Evolutionary conservation across 2,888 invertebrate species (phyloP).

Genomic region (Poecilus cupreus): DNA sequence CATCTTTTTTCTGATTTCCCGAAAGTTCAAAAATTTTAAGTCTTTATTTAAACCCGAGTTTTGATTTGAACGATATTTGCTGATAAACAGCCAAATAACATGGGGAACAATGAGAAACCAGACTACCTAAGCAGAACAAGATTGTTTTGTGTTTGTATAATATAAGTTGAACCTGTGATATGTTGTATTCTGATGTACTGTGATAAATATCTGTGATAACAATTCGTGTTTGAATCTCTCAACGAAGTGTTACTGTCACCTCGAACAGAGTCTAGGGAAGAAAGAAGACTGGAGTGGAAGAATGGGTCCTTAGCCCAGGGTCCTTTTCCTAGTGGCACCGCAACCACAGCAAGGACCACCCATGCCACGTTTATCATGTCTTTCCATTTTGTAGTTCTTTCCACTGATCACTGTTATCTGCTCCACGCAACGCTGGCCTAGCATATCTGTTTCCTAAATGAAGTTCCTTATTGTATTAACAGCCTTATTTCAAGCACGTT

Average conservation of each 20-base stretch:
- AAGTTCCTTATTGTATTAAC: slow-evolving; percentile 6
- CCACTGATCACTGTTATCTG: slow-evolving; percentile 7
- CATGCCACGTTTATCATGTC: slow-evolving; percentile 39
- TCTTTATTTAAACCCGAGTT: too few species aligned
- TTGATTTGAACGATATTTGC: too few species aligned
- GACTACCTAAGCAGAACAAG: not conserved
- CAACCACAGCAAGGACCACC: too few species aligned
- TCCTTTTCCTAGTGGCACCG: slow-evolving; percentile 41
- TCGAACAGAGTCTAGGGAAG: slow-evolving; percentile 3
- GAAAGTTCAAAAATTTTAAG: too few species aligned
- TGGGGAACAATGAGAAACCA: not conserved
- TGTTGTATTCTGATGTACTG: not conserved
- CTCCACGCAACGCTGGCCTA: slow-evolving; percentile 32
- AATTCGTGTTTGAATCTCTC: not conserved
- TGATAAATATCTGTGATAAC: slow-evolving; percentile 3
- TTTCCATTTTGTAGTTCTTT: slow-evolving; percentile 44
- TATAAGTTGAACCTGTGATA: not conserved
- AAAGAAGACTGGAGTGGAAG: slow-evolving; percentile 1
- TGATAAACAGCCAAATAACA: too few species aligned
- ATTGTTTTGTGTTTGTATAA: not conserved
- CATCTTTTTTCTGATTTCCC: too few species aligned
- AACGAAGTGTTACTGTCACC: too few species aligned
- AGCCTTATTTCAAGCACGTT: slow-evolving; percentile 19
- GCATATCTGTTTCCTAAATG: not conserved
- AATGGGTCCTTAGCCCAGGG: slow-evolving; percentile 27